Conservation (phyloP, 2,113 vertebrate genomes). For the Equus quagga region DNA sequence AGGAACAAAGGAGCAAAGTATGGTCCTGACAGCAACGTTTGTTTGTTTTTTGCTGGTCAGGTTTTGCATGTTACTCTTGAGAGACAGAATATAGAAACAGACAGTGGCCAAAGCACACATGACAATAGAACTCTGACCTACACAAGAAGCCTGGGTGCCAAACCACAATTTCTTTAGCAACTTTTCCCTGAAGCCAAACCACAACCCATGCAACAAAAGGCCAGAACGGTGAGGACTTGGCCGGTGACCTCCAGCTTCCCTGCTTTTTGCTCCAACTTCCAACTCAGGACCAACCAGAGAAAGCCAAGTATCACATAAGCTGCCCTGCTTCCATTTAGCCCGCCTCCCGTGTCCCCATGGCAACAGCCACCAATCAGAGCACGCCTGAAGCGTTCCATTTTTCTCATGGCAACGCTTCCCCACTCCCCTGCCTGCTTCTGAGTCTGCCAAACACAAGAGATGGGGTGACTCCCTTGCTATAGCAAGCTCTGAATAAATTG, state of each 20-base stretch:
- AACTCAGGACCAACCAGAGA: background rate
- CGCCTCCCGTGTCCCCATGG: background rate
- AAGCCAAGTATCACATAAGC: background rate
- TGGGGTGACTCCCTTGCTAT: background rate
- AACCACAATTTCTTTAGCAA: background rate
- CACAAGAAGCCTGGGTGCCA: background rate
- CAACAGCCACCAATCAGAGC: background rate
- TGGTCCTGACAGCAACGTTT: background rate
- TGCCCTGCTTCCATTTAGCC: background rate
- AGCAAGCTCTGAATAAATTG: background rate
- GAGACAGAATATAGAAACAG: background rate
- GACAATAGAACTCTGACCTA: background rate
- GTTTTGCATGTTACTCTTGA: background rate
- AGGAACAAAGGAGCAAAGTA: background rate
- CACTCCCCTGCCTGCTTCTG: background rate
- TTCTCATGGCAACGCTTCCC: background rate
- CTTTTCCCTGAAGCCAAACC: background rate
- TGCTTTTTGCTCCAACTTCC: background rate
- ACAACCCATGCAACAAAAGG: background rate
- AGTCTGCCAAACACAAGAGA: background rate
- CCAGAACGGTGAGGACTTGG: background rate
- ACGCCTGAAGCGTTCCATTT: background rate
- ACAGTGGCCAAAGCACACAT: background rate
- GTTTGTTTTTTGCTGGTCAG: background rate
- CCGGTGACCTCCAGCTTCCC: background rate